Percentiles rank a stretch among this genome's conserved stretches.
These are phyloP conservation scores for Melieria omissa DNA, from an alignment of 2,888 invertebrate species.

Conservation along the genomic window DNA sequence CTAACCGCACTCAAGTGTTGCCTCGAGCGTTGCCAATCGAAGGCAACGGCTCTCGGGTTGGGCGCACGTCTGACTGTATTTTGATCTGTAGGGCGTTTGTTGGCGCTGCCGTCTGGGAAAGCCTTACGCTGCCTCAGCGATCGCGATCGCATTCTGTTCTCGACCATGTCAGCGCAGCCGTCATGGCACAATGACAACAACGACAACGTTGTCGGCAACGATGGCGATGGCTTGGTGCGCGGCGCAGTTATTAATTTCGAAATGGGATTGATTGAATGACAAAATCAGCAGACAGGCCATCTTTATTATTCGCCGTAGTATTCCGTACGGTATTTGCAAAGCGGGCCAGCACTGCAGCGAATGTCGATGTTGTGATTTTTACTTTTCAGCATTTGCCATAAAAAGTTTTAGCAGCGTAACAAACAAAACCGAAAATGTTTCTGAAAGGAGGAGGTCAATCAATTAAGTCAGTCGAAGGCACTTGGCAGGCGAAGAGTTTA, in stretches of 20 bases:
- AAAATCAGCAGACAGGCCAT: conserved; percentile 50
- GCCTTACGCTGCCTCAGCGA: conserved; percentile 27
- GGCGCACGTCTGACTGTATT: conserved; percentile 33
- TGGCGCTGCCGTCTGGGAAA: conserved; percentile 18
- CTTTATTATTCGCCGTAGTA: conserved; percentile 34
- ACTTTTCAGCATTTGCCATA: conserved; percentile 8
- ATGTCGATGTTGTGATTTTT: neutral
- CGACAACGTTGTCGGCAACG: neutral
- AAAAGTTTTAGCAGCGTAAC: neutral
- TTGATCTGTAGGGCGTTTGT: conserved; percentile 25
- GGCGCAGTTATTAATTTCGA: conserved; percentile 55
- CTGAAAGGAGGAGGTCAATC: conserved; percentile 35
- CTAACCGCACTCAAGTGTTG: neutral
- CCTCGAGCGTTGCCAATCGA: no score
- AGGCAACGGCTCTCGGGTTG: conserved; percentile 24
- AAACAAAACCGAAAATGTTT: neutral
- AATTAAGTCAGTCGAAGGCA: conserved; percentile 35
- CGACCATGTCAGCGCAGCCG: neutral
- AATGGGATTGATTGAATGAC: conserved; percentile 58
- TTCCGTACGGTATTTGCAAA: conserved; percentile 10
- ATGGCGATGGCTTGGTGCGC: conserved; percentile 11
- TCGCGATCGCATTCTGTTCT: conserved; percentile 11
- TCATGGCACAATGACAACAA: neutral
- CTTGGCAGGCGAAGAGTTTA: conserved; percentile 9
- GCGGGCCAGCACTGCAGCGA: neutral